phyloP scores from a whole-genome alignment of 2,113 vertebrate species.

The Castor canadensis region DNA sequence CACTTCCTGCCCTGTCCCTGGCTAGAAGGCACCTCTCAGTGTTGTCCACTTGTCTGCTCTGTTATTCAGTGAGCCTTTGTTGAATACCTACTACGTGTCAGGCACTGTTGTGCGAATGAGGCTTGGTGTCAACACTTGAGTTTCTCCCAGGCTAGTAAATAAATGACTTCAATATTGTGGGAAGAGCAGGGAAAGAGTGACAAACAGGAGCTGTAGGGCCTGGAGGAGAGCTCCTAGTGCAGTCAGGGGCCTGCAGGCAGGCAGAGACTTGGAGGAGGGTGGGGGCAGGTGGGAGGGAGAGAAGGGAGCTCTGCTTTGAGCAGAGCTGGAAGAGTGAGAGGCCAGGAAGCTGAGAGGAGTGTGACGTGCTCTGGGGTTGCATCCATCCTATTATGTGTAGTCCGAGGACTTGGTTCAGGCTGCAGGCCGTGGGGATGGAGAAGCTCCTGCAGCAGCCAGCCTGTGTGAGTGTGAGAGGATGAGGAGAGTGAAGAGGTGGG shows the following conservation, averaged over 20 bases:
- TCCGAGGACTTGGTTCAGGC: too few species aligned
- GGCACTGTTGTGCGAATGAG: neutral
- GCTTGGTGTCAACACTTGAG: fast-evolving
- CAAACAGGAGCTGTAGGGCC: fast-evolving
- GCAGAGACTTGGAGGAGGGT: neutral
- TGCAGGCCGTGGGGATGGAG: neutral
- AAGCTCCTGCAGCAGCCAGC: neutral
- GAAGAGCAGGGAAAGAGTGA: neutral
- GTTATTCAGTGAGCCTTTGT: neutral
- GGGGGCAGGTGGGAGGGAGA: neutral
- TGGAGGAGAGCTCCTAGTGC: neutral
- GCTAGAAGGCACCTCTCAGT: neutral
- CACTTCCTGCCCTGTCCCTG: neutral
- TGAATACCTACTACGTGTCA: neutral
- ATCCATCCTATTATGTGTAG: neutral
- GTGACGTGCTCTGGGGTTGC: neutral
- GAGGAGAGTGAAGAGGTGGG: fast-evolving
- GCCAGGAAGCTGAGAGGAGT: neutral
- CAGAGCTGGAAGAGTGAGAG: neutral
- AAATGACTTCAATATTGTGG: fast-evolving
- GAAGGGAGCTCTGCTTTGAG: neutral
- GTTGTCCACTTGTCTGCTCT: too few species aligned
- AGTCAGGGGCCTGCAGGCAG: neutral
- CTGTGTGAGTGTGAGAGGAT: too few species aligned
- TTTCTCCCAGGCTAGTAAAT: neutral